These are phyloP conservation scores for Myopa tessellatipennis DNA, from an alignment of 2,888 invertebrate species.

Conservation along the genomic window DNA sequence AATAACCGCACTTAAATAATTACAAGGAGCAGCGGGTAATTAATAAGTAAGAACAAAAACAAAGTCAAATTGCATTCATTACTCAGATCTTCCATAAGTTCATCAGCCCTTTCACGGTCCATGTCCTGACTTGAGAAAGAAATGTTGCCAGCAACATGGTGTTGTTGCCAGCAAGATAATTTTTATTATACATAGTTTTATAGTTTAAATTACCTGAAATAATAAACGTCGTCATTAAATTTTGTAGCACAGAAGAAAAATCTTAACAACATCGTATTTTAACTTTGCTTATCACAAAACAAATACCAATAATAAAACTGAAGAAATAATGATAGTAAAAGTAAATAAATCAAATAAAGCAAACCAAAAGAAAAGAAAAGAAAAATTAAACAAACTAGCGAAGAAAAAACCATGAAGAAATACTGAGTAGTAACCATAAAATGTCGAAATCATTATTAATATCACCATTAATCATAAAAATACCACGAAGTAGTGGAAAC, in stretches of 20 bases:
- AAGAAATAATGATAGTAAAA: not conserved
- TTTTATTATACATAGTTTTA: not conserved
- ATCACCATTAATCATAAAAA: no score
- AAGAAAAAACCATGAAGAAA: not conserved
- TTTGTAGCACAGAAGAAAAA: not conserved
- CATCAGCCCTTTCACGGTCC: no score
- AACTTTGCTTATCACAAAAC: constrained; percentile 27
- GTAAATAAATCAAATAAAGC: no score
- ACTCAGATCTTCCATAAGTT: no score
- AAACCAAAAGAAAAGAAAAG: not conserved
- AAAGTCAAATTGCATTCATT: no score
- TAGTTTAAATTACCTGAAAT: not conserved
- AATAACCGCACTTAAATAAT: no score
- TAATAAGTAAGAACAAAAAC: no score
- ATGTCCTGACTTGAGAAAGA: no score
- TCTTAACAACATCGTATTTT: not conserved
- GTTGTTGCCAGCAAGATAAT: not conserved
- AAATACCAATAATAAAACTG: constrained; percentile 1
- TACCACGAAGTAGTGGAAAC: no score
- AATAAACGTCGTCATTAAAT: not conserved
- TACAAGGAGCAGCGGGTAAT: no score
- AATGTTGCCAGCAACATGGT: not conserved
- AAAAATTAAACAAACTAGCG: not conserved
- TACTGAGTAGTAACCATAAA: not conserved
- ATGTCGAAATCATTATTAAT: not conserved